Percentiles rank a stretch among this genome's conserved stretches.
Conservation (phyloP, 2,797 vertebrate species). For the Spinibarbus caldwelli region DNA sequence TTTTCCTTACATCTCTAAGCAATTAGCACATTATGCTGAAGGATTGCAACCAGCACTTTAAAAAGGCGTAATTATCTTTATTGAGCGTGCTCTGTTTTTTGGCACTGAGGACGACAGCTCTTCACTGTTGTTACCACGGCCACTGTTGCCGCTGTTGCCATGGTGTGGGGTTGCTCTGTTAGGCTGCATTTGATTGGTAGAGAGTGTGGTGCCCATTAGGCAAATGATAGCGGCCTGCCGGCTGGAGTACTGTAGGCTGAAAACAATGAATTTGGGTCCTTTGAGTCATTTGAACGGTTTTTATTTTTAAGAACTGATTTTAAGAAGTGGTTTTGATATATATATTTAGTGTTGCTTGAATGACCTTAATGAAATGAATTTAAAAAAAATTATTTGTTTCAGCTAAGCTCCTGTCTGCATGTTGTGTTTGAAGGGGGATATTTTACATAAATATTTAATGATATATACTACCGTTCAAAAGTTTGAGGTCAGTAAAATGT, state of each 20-base stretch:
- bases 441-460: not conserved
- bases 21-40: slow-evolving; percentile 77
- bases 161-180: slow-evolving; percentile 59
- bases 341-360: not conserved
- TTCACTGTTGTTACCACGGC: slow-evolving; percentile 66
- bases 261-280: not conserved
- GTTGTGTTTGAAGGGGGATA: not conserved
- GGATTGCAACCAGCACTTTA: slow-evolving; percentile 67
- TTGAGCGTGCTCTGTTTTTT: slow-evolving; percentile 64
- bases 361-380: not conserved
- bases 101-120: slow-evolving; percentile 53
- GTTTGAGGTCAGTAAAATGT: not conserved
- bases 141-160: slow-evolving; percentile 66
- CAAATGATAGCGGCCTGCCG: slow-evolving; percentile 54
- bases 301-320: not conserved
- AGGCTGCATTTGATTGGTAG: slow-evolving; percentile 63
- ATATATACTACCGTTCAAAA: not conserved
- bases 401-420: not conserved
- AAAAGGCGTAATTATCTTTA: slow-evolving; percentile 75
- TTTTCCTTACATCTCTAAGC: slow-evolving; percentile 69
- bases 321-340: not conserved
- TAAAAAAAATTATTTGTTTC: not conserved
- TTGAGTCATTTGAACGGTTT: not conserved
- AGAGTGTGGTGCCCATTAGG: slow-evolving; percentile 60
- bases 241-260: not conserved